These are phyloP conservation scores for Dusona sp. DNA, from an alignment of 2,888 invertebrate species.

Conservation along the genomic window DNA sequence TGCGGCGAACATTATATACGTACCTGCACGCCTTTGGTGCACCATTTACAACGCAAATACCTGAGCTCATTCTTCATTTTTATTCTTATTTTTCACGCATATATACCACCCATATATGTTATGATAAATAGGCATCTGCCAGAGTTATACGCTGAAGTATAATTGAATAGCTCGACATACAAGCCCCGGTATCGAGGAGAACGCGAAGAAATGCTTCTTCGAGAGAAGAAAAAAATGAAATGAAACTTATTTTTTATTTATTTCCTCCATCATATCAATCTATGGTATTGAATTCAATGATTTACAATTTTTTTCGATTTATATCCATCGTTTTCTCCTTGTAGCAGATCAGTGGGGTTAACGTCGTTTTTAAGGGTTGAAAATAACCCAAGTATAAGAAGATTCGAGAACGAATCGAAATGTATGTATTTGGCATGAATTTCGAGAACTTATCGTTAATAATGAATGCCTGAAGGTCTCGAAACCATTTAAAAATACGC, in stretches of 20 bases:
- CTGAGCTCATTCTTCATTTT: conserved; percentile 41
- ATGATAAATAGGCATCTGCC: conserved; percentile 64
- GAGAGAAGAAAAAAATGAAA: neutral
- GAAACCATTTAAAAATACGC: neutral
- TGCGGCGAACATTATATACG: conserved; percentile 48
- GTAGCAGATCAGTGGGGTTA: neutral
- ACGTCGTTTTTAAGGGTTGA: neutral
- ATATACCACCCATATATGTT: conserved; percentile 48
- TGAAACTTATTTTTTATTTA: neutral
- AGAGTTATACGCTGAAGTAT: conserved; percentile 14
- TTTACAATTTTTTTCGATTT: neutral
- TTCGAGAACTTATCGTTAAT: neutral
- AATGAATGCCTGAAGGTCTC: neutral
- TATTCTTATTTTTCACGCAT: conserved; percentile 2
- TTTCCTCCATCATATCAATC: neutral
- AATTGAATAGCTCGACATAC: conserved; percentile 33
- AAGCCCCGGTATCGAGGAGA: neutral
- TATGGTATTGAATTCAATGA: neutral
- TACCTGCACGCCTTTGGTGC: conserved; percentile 67
- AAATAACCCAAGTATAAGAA: neutral
- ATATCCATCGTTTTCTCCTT: neutral
- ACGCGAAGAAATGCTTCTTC: neutral
- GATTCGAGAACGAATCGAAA: neutral
- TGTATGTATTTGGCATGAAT: neutral
- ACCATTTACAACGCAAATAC: conserved; percentile 46